Evolutionary conservation across 2,888 invertebrate genomes (phyloP).

Genomic region (Parasteatoda lunata): DNA sequence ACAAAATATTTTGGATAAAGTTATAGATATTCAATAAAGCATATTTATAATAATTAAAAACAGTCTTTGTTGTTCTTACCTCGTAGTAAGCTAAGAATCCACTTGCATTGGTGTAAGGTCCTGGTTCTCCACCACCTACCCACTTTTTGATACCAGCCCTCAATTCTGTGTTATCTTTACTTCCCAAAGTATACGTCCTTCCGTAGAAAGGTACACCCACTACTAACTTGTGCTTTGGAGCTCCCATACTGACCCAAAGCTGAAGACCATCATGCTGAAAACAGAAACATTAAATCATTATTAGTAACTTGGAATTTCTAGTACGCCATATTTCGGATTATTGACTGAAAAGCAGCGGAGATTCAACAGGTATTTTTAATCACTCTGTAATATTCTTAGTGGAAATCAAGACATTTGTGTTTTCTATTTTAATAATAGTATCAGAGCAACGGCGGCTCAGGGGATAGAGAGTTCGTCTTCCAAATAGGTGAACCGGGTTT

Average conservation of each 20-base stretch:
- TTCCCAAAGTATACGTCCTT: constrained; percentile 86
- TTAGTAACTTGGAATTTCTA: too few species aligned
- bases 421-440: too few species aligned
- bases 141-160: constrained; percentile 93
- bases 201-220: constrained; percentile 94
- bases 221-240: constrained; percentile 88
- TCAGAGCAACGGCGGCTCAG: too few species aligned
- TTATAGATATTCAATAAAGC: not conserved
- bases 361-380: too few species aligned
- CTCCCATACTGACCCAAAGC: constrained; percentile 92
- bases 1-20: constrained; percentile 2
- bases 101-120: constrained; percentile 88
- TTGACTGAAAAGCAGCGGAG: too few species aligned
- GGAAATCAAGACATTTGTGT: too few species aligned
- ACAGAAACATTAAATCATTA: not conserved
- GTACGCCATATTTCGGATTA: too few species aligned
- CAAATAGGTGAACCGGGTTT: too few species aligned
- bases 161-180: constrained; percentile 85
- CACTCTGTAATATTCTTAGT: too few species aligned
- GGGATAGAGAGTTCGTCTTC: too few species aligned
- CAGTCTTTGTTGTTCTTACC: constrained; percentile 61
- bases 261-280: constrained; percentile 87
- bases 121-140: constrained; percentile 86
- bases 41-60: not conserved
- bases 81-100: constrained; percentile 91